Evolutionary conservation across 2,113 vertebrate genomes (phyloP).

Genomic region (Hyla sarda): DNA sequence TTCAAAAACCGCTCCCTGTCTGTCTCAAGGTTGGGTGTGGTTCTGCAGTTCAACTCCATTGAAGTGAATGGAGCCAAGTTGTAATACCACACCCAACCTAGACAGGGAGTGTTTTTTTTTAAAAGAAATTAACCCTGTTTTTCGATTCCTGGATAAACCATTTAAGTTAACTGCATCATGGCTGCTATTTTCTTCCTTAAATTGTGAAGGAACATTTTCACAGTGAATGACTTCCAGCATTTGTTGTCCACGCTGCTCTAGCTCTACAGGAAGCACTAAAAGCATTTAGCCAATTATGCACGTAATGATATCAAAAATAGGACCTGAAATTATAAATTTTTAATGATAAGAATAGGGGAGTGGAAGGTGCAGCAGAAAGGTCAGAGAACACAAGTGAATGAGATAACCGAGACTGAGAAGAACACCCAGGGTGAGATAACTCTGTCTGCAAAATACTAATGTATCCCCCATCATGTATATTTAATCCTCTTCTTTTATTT

Average conservation of each 20-base stretch:
- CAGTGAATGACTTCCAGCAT: slow-evolving; percentile 35
- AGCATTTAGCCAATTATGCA: slow-evolving; percentile 55
- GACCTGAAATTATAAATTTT: slow-evolving; percentile 50
- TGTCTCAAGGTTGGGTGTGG: too few species aligned
- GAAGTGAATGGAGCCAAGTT: too few species aligned
- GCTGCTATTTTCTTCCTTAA: slow-evolving; percentile 22
- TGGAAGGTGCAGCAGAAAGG: slow-evolving; percentile 51
- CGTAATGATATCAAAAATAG: slow-evolving; percentile 55
- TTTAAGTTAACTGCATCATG: neutral
- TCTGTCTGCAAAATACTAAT: slow-evolving; percentile 48
- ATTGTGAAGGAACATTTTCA: slow-evolving; percentile 19
- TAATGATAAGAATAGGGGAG: slow-evolving; percentile 32
- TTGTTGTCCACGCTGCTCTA: slow-evolving; percentile 40
- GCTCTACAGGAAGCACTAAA: slow-evolving; percentile 29
- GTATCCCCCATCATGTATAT: slow-evolving; percentile 48
- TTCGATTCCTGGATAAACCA: too few species aligned
- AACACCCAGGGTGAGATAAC: slow-evolving; percentile 49
- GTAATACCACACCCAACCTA: too few species aligned
- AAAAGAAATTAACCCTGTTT: too few species aligned
- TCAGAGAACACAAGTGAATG: slow-evolving; percentile 40
- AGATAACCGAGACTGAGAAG: slow-evolving; percentile 45
- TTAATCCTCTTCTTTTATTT: slow-evolving; percentile 54
- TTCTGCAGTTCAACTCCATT: too few species aligned
- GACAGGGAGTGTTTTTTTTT: too few species aligned
- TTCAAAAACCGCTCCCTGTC: too few species aligned